Conservation (phyloP, 2,113 vertebrate genomes). For the Acanthisitta chloris region DNA sequence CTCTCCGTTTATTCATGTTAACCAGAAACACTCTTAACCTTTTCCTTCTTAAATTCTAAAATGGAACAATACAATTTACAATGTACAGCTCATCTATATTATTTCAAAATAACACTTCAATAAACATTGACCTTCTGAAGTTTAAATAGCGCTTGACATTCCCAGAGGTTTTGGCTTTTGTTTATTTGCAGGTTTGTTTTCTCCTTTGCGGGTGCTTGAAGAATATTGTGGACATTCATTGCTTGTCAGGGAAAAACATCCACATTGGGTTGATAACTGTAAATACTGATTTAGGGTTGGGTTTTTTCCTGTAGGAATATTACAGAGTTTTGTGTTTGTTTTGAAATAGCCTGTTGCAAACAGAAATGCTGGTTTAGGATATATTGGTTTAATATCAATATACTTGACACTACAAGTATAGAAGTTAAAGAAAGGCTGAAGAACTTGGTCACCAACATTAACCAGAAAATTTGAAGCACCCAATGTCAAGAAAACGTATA, state of each 20-base stretch:
- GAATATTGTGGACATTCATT: neutral
- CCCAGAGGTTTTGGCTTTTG: neutral
- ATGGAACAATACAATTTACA: neutral
- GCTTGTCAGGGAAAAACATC: neutral
- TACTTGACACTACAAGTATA: too few relatives aligned
- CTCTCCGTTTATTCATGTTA: neutral
- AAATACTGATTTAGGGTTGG: neutral
- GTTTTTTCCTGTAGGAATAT: neutral
- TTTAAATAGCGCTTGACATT: neutral
- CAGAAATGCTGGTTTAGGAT: neutral
- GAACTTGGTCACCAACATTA: neutral
- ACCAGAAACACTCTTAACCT: neutral
- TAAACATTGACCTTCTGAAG: neutral
- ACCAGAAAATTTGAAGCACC: neutral
- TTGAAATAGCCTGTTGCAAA: neutral
- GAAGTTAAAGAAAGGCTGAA: neutral
- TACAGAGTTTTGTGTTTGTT: neutral
- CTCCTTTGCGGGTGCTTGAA: neutral
- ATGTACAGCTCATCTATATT: neutral
- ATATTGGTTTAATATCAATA: neutral
- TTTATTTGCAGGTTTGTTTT: neutral
- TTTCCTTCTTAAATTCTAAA: neutral
- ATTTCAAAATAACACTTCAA: neutral
- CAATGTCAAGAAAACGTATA: neutral
- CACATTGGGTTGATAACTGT: neutral